Percentiles rank a stretch among this genome's conserved stretches.
These are phyloP conservation scores for Trichonephila clavipes DNA, from an alignment of 1,140 invertebrate genomes.

Conservation along the genomic window DNA sequence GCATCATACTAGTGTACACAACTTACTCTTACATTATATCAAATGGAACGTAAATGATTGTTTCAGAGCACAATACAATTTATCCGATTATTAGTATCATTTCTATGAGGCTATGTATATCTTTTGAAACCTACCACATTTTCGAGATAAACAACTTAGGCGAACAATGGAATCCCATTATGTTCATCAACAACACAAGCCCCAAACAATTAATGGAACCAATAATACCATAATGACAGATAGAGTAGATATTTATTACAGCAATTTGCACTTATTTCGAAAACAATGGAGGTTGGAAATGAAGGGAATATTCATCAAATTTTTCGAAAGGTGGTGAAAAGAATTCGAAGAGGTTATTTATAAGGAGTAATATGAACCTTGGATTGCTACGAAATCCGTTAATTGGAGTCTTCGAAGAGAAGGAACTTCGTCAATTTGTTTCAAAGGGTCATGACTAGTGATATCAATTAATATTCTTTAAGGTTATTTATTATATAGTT, in stretches of 20 bases:
- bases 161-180: background rate
- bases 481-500: no score
- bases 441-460: no score
- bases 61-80: no score
- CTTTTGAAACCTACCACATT: background rate
- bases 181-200: background rate
- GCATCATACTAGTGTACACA: no score
- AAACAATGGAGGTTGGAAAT: background rate
- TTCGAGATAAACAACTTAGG: background rate
- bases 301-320: background rate
- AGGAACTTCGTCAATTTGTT: no score
- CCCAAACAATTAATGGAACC: background rate
- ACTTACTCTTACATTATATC: no score
- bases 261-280: background rate
- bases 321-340: background rate
- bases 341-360: background rate
- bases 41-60: no score
- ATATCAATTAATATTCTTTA: no score
- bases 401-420: background rate
- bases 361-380: background rate
- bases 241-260: background rate
- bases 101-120: no score
- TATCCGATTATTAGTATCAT: no score
- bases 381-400: background rate
- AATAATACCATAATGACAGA: background rate